Evolutionary conservation across 2,113 vertebrate genomes (phyloP).

Genomic region (Tricholaema leucomelas): DNA sequence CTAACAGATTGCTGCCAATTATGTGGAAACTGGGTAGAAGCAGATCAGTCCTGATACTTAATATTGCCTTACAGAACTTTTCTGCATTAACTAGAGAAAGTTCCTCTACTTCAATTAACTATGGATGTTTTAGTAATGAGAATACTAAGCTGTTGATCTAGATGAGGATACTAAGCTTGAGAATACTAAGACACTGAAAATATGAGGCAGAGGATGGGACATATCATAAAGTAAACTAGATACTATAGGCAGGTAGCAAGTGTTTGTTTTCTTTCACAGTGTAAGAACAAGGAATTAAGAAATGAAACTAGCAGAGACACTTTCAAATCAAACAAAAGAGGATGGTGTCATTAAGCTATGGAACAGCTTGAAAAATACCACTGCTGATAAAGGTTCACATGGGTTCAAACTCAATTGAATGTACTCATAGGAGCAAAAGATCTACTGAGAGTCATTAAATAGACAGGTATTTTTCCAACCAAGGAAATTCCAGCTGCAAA

Average conservation of each 20-base stretch:
- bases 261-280: slow-evolving; percentile 1
- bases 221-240: neutral
- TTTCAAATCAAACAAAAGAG: neutral
- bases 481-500: neutral
- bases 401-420: neutral
- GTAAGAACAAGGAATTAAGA: neutral
- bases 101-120: neutral
- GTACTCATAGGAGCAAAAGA: neutral
- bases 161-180: neutral
- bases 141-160: neutral
- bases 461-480: neutral
- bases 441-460: neutral
- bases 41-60: neutral
- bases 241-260: neutral
- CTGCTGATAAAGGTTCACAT: neutral
- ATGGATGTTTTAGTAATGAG: neutral
- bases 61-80: neutral
- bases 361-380: neutral
- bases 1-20: neutral
- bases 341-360: neutral
- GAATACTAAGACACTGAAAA: neutral
- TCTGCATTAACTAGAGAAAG: neutral
- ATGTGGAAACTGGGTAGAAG: neutral
- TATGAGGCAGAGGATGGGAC: neutral
- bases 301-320: neutral